Percentiles rank a stretch among this genome's conserved stretches.
Conservation (phyloP, 2,113 vertebrate species). For the Xenus cinereus region DNA sequence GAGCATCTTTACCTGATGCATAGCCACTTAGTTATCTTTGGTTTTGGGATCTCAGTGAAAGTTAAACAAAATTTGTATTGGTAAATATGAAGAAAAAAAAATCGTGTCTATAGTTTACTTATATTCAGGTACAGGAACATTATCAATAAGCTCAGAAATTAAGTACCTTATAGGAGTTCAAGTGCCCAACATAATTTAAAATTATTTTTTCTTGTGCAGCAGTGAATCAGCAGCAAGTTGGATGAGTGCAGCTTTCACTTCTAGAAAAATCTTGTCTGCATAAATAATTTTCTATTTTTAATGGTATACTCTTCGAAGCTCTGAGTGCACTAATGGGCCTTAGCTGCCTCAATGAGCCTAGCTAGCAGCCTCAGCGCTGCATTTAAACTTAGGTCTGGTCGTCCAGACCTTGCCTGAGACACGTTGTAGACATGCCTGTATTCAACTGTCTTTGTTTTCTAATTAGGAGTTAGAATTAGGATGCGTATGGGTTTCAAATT, state of each 20-base stretch:
- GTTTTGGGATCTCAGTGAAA: not conserved
- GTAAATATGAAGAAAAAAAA: not conserved
- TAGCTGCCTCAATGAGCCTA: not conserved
- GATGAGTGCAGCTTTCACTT: not conserved
- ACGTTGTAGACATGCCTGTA: not conserved
- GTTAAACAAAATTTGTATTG: not conserved
- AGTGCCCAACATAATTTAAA: not conserved
- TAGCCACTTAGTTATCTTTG: not conserved
- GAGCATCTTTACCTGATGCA: not conserved
- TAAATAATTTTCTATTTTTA: not conserved
- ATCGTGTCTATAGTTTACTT: not conserved
- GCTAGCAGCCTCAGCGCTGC: not conserved
- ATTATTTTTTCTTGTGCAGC: not conserved
- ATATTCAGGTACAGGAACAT: not conserved
- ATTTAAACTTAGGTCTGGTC: not conserved
- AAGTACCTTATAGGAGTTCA: not conserved
- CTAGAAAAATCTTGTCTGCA: not conserved
- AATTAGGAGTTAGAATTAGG: not conserved
- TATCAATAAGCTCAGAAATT: not conserved
- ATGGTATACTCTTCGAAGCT: not conserved
- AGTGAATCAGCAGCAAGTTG: not conserved
- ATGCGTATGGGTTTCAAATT: not conserved
- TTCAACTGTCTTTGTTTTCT: not conserved
- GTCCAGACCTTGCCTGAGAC: not conserved
- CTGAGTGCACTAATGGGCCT: not conserved